Evolutionary conservation across 2,113 vertebrate genomes (phyloP), one percentile per base, ranked within the genome.

Genomic region (Carlito syrichta): DNA sequence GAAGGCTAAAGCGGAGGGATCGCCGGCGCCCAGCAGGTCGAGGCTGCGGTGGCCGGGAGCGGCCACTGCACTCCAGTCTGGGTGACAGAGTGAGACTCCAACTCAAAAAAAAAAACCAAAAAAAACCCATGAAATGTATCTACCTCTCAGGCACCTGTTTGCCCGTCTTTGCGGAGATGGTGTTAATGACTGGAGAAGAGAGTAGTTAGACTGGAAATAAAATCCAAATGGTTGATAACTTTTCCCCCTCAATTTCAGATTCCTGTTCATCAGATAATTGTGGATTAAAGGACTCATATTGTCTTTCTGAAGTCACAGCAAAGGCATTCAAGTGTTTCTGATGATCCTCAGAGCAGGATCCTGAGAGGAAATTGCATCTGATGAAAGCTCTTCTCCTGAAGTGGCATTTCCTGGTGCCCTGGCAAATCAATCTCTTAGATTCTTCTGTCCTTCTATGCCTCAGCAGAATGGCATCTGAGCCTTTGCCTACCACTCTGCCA

Each of bases 191-290:
- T 83, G 38, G 66, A 88, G 0, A 6, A 63, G 83, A 94, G 68
- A 32, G 56, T 78, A 71, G 2, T 62, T 62, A 97, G 40, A 13
- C 60, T 96, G 91, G 94, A 97, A 98, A 40, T 84, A 94, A 97
- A 98, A 97, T 73, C 71, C 0, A 77, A 89, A 81, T 73, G 71
- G 74, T 71, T 97, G 87, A 95, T 93, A 68, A 83, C 93, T 85
- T 43, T n/a, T 79, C 54, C 35, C 76, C 45, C 58, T 96, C 97
- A 93, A 12, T 91, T 98, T 98, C 83, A 96, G 94, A 96, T 98
- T 96, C 92, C 54, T 92, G 77, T 52, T 96, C 96, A 96, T 85
- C 63, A 97, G 81, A 96, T 54, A 97, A 95, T 0, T 95, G 84
- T 32, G 62, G 93, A 86, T 97, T 96, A 85, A 95, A 96, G 66